Percentiles rank a stretch among this genome's conserved stretches.
These are phyloP conservation scores for Rhopilema esculentum DNA, from an alignment of 30 jellyfish, hydroid and myxozoan species.

Conservation along the genomic window DNA sequence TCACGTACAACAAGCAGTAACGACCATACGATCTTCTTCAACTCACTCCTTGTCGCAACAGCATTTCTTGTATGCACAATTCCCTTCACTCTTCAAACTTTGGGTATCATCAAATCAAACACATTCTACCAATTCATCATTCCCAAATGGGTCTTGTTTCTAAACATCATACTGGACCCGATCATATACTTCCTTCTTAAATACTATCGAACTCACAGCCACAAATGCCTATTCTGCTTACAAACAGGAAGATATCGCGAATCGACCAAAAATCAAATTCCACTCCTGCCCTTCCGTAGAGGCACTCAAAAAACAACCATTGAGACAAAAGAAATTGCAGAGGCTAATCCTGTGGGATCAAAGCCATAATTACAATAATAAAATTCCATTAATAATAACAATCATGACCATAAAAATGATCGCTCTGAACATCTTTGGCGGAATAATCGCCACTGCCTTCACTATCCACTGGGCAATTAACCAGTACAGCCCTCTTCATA, in stretches of 20 bases:
- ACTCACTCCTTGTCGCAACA: slow-evolving; percentile 32
- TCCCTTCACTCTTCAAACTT: slow-evolving; percentile 15
- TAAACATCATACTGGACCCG: slow-evolving; percentile 38
- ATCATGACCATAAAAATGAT: too few relatives aligned
- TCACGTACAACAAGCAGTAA: not conserved
- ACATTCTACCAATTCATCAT: slow-evolving; percentile 45
- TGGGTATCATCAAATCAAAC: slow-evolving; percentile 6
- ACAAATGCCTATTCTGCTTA: not conserved
- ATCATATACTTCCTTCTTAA: slow-evolving; percentile 36
- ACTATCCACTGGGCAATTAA: too few relatives aligned
- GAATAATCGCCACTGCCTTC: too few relatives aligned
- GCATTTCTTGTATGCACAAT: slow-evolving; percentile 32
- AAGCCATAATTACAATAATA: too few relatives aligned
- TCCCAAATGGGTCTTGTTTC: slow-evolving; percentile 33
- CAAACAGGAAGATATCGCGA: not conserved
- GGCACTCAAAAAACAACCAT: not conserved
- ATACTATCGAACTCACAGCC: not conserved
- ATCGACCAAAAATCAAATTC: not conserved
- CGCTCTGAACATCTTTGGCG: too few relatives aligned
- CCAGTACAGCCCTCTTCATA: too few relatives aligned
- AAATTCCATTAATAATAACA: too few relatives aligned
- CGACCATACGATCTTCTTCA: slow-evolving; percentile 4
- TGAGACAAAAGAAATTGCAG: not conserved
- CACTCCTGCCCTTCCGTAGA: not conserved
- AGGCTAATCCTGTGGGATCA: not conserved